Base-by-base conservation (phyloP, 2,797 vertebrate species). In the Salarias fasciatus region DNA sequence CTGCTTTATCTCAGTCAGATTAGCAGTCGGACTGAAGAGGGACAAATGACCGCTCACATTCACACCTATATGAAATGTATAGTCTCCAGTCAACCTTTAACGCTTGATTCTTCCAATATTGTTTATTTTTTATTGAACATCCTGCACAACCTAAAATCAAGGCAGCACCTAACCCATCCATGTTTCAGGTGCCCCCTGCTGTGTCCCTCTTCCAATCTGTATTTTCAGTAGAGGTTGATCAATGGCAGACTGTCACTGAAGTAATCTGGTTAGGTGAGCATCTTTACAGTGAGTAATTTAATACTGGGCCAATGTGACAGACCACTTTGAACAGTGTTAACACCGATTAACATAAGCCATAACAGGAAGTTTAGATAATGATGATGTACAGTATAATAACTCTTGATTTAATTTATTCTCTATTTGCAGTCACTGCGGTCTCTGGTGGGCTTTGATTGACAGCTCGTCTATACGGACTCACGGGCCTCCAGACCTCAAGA, bases 371-470 rank as follows among this genome's bases (percentile, higher is more conserved):
- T 59, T 56, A 37, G 11, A 9, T 4, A 38, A 38, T 36, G 38
- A 38, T 38, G 38, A 38, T 11, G 36, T 4, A 2, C 10, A 11
- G 36, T 4, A 2, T 10, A 11, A 38, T 38, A 10, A 38, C 11
- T 10, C 11, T 38, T 38, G 33, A 35, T 38, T 38, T 11, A 38
- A 63, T 38, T 58, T 11, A 30, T 40, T 65, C 48, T 65, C 11
- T 59, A 63, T 48, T 74, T 59, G 28, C 15, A 38, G 44, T 33
- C 12, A 11, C 40, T 63, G 42, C 31, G 13, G 38, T 60, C 53
- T 33, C 42, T 11, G 38, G 29, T 49, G 55, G 42, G 9, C 52
- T 53, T 5, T 59, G 42, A 68, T 24, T 80, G 77, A 62, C 78
- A 69, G 73, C 60, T 74, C 36, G 6, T 69, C 60, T 52, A 54